Conservation (phyloP, 2,888 invertebrate species). For the Griposia aprilina region DNA sequence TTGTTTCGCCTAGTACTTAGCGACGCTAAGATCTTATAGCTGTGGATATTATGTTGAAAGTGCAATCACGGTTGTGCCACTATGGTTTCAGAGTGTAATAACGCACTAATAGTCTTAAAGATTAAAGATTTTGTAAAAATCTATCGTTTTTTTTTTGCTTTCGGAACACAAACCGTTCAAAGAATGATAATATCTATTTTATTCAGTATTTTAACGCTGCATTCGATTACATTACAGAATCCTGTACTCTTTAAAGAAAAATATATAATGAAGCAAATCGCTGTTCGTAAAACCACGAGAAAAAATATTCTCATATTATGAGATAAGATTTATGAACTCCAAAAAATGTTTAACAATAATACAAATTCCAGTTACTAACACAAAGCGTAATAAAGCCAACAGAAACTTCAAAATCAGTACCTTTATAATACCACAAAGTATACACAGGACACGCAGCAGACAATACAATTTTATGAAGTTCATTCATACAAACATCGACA, state of each 20-base stretch:
- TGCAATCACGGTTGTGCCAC: background rate
- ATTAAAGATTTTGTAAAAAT: too few relatives aligned
- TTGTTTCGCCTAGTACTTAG: background rate
- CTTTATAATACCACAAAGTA: slow-evolving; percentile 1
- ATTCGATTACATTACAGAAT: too few relatives aligned
- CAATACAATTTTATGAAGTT: slow-evolving; percentile 26
- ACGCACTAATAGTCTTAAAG: too few relatives aligned
- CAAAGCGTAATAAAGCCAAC: background rate
- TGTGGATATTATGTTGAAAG: too few relatives aligned
- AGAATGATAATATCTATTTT: too few relatives aligned
- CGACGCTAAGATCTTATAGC: too few relatives aligned
- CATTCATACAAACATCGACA: slow-evolving; percentile 10
- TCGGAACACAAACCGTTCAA: too few relatives aligned
- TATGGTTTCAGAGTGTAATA: too few relatives aligned
- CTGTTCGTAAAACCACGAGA: background rate
- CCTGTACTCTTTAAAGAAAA: too few relatives aligned
- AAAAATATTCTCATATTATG: background rate
- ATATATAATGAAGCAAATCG: too few relatives aligned
- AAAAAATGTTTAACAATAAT: background rate
- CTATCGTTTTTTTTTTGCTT: too few relatives aligned
- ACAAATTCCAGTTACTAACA: background rate
- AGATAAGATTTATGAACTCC: background rate
- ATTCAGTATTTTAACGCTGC: too few relatives aligned
- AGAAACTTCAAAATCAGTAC: background rate
- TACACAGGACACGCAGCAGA: slow-evolving; percentile 15